Percentiles rank a stretch among this genome's conserved stretches.
Conservation (phyloP, 1,140 invertebrate species). For the Wiebesia pumilae region DNA sequence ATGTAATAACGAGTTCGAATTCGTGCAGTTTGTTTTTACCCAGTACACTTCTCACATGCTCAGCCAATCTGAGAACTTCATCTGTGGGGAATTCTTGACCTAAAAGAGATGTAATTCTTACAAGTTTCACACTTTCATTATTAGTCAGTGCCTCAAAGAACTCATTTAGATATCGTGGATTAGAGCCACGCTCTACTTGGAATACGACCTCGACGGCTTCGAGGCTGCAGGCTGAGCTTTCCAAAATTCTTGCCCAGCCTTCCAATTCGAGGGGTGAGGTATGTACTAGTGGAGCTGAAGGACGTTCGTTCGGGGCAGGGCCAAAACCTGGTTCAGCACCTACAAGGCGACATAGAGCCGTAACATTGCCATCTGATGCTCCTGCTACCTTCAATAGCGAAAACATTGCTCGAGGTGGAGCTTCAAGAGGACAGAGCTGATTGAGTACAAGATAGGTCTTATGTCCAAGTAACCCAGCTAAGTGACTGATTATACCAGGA, state of each 20-base stretch:
- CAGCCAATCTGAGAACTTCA: conserved; percentile 71
- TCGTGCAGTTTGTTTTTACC: conserved; percentile 72
- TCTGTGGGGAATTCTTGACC: conserved; percentile 73
- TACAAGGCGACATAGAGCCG: conserved; percentile 72
- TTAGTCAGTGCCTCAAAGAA: conserved; percentile 72
- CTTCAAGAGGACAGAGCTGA: conserved; percentile 73
- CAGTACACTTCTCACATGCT: conserved; percentile 72
- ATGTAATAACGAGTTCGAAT: conserved; percentile 75
- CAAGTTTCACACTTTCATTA: conserved; percentile 73
- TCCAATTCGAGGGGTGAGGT: conserved; percentile 72
- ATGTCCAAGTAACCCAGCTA: conserved; percentile 74
- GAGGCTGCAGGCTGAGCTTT: conserved; percentile 70
- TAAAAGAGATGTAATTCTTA: conserved; percentile 73
- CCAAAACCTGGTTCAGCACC: conserved; percentile 67
- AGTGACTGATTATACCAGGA: conserved; percentile 70
- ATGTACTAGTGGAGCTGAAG: conserved; percentile 70
- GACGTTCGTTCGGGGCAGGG: conserved; percentile 63
- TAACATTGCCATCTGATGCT: conserved; percentile 73
- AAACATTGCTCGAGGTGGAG: conserved; percentile 73
- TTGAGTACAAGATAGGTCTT: conserved; percentile 73
- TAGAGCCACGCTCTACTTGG: conserved; percentile 72
- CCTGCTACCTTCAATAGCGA: conserved; percentile 74
- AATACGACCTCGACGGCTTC: conserved; percentile 74
- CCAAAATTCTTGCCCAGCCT: conserved; percentile 73
- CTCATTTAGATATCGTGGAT: conserved; percentile 67